Percentiles rank a stretch among this genome's conserved stretches.
phyloP scores from a whole-genome alignment of 2,888 invertebrate genomes.

The Ophioninae sp. region DNA sequence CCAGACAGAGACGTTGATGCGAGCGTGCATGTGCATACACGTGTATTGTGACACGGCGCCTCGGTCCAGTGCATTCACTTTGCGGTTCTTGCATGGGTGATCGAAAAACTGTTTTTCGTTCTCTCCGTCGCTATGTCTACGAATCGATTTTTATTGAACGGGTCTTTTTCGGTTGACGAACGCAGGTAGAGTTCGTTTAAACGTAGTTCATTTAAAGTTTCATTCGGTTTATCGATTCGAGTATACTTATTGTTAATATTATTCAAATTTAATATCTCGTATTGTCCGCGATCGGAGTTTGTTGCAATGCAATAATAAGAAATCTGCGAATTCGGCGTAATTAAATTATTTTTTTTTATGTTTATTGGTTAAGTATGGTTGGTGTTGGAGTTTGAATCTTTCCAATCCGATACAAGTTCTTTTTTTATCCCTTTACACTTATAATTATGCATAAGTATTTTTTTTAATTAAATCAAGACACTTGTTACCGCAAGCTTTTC shows the following conservation, averaged over 20 bases:
- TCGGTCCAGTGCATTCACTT: neutral
- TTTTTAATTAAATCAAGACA: too few species aligned
- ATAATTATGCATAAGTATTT: too few species aligned
- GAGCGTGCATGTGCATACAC: neutral
- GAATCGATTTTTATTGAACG: neutral
- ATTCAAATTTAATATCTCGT: neutral
- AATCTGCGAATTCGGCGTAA: neutral
- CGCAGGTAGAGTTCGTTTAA: neutral
- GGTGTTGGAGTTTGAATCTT: neutral
- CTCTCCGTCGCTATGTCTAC: neutral
- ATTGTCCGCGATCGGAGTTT: neutral
- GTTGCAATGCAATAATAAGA: neutral
- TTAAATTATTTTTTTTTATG: neutral
- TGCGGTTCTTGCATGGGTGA: conserved; percentile 10
- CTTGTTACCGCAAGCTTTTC: too few species aligned
- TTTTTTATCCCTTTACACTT: too few species aligned
- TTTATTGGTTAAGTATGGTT: neutral
- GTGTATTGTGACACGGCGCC: conserved; percentile 10
- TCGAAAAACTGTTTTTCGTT: conserved; percentile 6
- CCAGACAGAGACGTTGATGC: conserved; percentile 3
- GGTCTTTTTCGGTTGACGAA: too few species aligned
- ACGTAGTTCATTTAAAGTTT: neutral
- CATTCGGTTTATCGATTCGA: neutral
- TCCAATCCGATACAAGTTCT: too few species aligned
- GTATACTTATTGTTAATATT: neutral